phyloP scores from a whole-genome alignment of 2,797 vertebrate genomes.

The Trichosurus vulpecula region DNA sequence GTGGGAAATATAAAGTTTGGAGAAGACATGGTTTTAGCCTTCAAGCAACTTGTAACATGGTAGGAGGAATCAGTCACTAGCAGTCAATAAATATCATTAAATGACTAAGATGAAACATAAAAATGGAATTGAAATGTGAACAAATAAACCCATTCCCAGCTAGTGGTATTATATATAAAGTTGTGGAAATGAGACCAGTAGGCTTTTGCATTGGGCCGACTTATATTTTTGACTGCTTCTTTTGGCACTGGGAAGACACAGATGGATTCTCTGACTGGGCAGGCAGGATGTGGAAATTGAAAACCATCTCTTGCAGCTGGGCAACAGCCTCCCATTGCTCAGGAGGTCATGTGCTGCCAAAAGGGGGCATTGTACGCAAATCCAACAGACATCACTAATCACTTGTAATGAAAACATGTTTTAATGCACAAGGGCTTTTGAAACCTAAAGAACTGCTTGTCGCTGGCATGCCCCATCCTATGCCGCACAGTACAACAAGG shows the following conservation, averaged over 20 bases:
- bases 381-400: conserved; percentile 18
- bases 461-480: conserved; percentile 41
- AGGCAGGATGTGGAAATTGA: background rate
- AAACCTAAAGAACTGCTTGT: conserved; percentile 15
- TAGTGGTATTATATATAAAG: background rate
- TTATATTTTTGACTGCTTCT: background rate
- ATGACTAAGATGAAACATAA: background rate
- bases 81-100: background rate
- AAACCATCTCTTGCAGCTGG: background rate
- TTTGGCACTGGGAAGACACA: background rate
- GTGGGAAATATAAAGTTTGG: background rate
- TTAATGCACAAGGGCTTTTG: conserved; percentile 41
- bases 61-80: background rate
- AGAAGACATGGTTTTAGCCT: background rate
- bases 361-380: conserved; percentile 11
- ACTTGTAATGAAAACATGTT: conserved; percentile 57
- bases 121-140: background rate
- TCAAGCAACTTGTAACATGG: background rate
- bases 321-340: background rate
- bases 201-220: background rate
- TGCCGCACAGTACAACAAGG: conserved; percentile 55
- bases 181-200: background rate
- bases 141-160: background rate
- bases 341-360: background rate
- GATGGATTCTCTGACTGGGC: background rate